These are phyloP conservation scores for Alcis repandata DNA, from an alignment of 2,888 invertebrate genomes.

Conservation along the genomic window DNA sequence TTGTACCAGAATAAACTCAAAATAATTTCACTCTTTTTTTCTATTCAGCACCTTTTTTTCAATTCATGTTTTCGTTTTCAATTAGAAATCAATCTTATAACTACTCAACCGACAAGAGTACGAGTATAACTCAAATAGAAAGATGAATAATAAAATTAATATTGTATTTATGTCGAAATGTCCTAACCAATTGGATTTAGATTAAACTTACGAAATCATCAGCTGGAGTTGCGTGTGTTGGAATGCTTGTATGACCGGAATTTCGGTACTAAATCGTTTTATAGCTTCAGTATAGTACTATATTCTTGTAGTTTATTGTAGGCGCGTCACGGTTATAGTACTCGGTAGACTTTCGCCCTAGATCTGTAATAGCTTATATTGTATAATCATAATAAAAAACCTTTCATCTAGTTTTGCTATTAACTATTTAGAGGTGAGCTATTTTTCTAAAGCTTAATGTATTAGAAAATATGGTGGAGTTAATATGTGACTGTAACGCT, in stretches of 20 bases:
- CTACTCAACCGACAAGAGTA: no score
- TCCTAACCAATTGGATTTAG: neutral
- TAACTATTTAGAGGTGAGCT: neutral
- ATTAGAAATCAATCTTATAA: no score
- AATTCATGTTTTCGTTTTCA: no score
- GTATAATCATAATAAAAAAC: neutral
- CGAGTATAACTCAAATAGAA: no score
- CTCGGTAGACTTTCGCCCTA: slow-evolving; percentile 8
- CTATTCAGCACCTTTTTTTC: no score
- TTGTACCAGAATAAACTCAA: no score
- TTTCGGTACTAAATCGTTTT: slow-evolving; percentile 23
- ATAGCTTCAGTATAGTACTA: neutral
- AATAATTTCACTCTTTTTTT: no score
- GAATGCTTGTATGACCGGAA: neutral
- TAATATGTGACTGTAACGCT: no score
- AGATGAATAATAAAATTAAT: no score
- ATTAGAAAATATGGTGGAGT: no score
- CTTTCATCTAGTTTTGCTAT: slow-evolving; percentile 6
- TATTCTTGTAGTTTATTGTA: slow-evolving; percentile 6
- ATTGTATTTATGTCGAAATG: no score
- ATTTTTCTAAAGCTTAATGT: neutral
- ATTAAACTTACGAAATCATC: slow-evolving; percentile 1
- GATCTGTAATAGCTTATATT: slow-evolving; percentile 2
- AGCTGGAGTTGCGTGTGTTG: neutral
- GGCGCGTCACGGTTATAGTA: neutral